Conservation (phyloP, 2,888 invertebrate genomes). For the Lasius fuliginosus region DNA sequence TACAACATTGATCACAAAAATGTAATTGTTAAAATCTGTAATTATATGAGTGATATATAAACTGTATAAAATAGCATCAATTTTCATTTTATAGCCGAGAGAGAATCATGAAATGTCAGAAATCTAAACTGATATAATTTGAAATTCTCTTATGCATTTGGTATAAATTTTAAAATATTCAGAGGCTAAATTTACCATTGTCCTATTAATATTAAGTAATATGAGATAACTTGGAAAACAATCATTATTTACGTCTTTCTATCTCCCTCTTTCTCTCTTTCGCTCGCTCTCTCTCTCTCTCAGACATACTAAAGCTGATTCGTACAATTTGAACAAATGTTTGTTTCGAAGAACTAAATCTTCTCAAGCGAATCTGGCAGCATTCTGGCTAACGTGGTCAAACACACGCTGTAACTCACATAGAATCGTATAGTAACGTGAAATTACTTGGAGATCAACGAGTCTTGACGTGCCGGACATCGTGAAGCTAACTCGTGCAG, state of each 20-base stretch:
- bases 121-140: not conserved
- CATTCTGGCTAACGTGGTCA: not conserved
- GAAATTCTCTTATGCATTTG: not conserved
- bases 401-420: not conserved
- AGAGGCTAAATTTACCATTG: not conserved
- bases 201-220: not conserved
- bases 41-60: not conserved
- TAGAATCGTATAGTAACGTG: not conserved
- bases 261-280: not conserved
- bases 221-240: conserved; percentile 1
- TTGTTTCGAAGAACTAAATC: conserved; percentile 1
- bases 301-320: conserved; percentile 5
- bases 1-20: conserved; percentile 8
- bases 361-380: not conserved
- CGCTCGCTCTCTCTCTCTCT: not conserved
- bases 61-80: not conserved
- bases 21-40: not conserved
- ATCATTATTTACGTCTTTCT: not conserved
- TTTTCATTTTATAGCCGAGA: not conserved
- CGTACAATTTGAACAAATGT: not conserved
- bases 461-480: not conserved
- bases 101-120: not conserved
- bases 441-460: not conserved
- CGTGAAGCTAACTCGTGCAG: not conserved
- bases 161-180: not conserved